A percentile compares a stretch with the other conserved stretches of the same genome.
These are phyloP conservation scores for Caretta caretta DNA, from an alignment of 2,113 vertebrate genomes.

Conservation along the genomic window DNA sequence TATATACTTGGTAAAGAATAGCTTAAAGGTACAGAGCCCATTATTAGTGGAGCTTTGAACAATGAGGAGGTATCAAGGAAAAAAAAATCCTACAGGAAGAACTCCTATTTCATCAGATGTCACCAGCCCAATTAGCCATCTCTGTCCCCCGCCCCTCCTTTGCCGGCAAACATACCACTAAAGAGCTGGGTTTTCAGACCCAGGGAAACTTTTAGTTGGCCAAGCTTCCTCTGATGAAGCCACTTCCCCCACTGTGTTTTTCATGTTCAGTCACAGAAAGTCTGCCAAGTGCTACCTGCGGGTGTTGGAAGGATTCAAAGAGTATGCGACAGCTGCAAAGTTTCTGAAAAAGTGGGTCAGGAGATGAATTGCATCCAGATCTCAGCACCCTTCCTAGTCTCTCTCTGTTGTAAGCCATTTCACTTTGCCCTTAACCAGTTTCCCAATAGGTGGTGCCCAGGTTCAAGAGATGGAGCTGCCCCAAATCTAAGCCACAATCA, in stretches of 20 bases:
- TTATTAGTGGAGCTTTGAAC: background rate
- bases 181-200: background rate
- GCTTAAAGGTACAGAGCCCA: background rate
- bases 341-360: background rate
- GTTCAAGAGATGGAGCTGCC: background rate
- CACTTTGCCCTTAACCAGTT: background rate
- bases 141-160: background rate
- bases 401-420: background rate
- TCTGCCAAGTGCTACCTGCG: background rate
- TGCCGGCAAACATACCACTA: fast-evolving
- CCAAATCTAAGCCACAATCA: background rate
- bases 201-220: background rate
- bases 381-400: background rate
- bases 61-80: background rate
- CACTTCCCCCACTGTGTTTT: background rate
- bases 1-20: background rate
- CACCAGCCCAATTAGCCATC: background rate
- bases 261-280: background rate
- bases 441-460: background rate
- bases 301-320: background rate
- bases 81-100: background rate
- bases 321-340: background rate
- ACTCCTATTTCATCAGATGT: fast-evolving
- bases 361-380: background rate
- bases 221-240: background rate